These are phyloP conservation scores for Syrmaticus mikado DNA, from an alignment of 2,113 vertebrate species.

Conservation along the genomic window DNA sequence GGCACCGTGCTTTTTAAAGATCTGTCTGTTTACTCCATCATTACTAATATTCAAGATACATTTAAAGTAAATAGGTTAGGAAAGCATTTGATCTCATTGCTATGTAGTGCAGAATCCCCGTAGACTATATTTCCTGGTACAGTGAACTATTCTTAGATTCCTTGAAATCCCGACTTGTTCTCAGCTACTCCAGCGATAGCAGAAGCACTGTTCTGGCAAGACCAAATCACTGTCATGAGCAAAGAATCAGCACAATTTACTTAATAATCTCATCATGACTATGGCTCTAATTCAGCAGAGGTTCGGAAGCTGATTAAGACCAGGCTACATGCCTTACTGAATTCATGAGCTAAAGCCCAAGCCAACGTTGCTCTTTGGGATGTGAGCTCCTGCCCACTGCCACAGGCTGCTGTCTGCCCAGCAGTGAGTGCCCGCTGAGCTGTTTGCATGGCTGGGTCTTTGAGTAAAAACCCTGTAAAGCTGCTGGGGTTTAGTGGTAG, in stretches of 20 bases:
- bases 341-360: neutral
- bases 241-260: neutral
- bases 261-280: neutral
- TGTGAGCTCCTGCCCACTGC: neutral
- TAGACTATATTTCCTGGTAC: conserved; percentile 24
- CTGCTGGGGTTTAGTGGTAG: neutral
- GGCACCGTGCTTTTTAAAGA: conserved; percentile 26
- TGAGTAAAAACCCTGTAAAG: neutral
- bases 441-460: neutral
- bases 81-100: conserved; percentile 56
- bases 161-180: neutral
- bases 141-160: neutral
- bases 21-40: conserved; percentile 44
- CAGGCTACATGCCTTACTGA: neutral
- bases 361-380: neutral
- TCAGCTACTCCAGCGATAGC: neutral
- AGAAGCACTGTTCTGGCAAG: neutral
- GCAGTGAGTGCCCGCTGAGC: neutral
- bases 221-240: neutral
- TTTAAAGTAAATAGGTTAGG: conserved; percentile 63
- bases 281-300: neutral
- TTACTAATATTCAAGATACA: conserved; percentile 49
- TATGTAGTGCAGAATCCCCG: neutral
- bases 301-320: neutral
- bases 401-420: neutral